These are phyloP conservation scores for Exephanes ischioxanthus DNA, from an alignment of 2,888 invertebrate species.

Conservation along the genomic window DNA sequence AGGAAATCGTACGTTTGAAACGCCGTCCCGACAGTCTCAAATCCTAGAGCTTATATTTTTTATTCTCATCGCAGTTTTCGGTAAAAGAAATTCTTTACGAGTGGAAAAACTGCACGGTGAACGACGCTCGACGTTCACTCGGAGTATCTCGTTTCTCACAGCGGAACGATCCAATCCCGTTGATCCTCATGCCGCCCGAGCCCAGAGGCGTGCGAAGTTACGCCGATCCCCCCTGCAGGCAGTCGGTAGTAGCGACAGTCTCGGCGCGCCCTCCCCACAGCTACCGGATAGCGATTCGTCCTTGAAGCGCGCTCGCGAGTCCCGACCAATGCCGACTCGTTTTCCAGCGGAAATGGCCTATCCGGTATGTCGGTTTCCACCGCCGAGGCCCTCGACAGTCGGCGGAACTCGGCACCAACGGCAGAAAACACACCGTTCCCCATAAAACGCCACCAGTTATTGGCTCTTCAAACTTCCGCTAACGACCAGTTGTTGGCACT, in stretches of 20 bases:
- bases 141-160: constrained; percentile 10
- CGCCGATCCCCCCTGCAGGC: constrained; percentile 21
- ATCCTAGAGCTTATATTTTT: not conserved
- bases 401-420: constrained; percentile 21
- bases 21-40: not conserved
- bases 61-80: not conserved
- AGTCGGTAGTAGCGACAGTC: constrained; percentile 25
- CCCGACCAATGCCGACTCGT: constrained; percentile 60
- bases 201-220: constrained; percentile 29
- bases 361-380: constrained; percentile 64
- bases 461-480: constrained; percentile 21
- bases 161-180: constrained; percentile 41
- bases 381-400: not conserved
- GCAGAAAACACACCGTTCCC: not conserved
- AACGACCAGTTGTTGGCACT: not conserved
- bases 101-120: not conserved
- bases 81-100: not conserved
- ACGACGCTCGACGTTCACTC: not conserved
- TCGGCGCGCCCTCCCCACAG: constrained; percentile 39
- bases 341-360: constrained; percentile 78
- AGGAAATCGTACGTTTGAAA: not conserved
- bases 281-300: constrained; percentile 59
- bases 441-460: constrained; percentile 30
- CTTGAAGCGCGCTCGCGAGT: constrained; percentile 52
- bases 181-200: constrained; percentile 37